Base-by-base conservation (phyloP, 2,888 invertebrate genomes). In the Brachyopa scutellaris region DNA sequence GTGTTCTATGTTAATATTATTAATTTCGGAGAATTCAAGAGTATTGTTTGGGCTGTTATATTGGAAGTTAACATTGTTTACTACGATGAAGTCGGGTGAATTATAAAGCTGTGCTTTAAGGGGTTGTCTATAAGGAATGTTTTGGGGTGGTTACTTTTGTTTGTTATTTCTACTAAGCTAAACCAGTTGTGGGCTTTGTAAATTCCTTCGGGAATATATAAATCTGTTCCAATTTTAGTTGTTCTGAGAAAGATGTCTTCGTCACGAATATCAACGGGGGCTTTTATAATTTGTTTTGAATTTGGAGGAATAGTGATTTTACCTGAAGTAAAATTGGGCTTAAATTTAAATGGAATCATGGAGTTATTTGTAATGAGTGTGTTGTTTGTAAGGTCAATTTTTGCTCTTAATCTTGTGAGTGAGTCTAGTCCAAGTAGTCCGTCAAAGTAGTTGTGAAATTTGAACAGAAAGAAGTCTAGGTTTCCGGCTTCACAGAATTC, bases 371-470 rank as follows among this genome's bases (percentile, higher is more conserved):
- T 55, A 36, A 26, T 40, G 15, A 45, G 45, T 7, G 8, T 31
- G 7, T 47, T 2, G 8, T 61, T 49, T 29, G 7, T 19, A 13
- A 72, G 31, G 9, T 67, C 42, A 33, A 42, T 53, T 31, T 76
- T 67, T 11, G 42, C 67, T 15, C 49, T 13, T 3, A 76, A 11
- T 26, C 15, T 2, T 9, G 38, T 15, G 5, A 76, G 19, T 1
- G 45, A 9, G n/a, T 55, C 76, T n/a, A 69, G 29, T 13, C 66
- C 59, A 21, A 59, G 29, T 33, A 76, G 59, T 19, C 76, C 76
- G 40, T 77, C 61, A 66, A 76, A 76, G 9, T 53, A 72, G n/a
- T 7, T 26, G 15, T 72, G 72, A 8, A 72, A 72, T 6, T 26
- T 26, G 6, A 26, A 8, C 26, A 4, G 9, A 59, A 70, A 42